Evolutionary conservation across 2,888 invertebrate genomes (phyloP), one percentile per base, ranked within the genome.

Genomic region (Yponomeuta evonymella): DNA sequence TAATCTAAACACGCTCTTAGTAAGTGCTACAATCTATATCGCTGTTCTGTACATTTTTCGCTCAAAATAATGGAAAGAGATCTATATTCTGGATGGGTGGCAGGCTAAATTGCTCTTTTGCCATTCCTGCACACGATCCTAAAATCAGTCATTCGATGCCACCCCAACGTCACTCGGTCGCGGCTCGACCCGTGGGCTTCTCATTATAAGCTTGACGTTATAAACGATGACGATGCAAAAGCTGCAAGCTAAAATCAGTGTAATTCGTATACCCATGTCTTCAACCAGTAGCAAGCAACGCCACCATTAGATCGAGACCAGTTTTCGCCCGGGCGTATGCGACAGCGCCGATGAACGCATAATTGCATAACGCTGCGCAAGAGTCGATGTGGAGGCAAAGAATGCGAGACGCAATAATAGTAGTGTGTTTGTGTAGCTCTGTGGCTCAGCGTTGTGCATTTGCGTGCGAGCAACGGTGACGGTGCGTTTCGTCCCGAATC

Each of bases 321-420:
- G 51, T 58, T 58, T 58, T 58, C 51, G 12, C 43, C 51, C 15
- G 51, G 51, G 51, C 51, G 51, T 58, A 15, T 58, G 51, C 15
- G 51, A 58, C 51, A 58, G 51, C 51, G 51, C 51, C 51, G 51
- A 58, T 58, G 51, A 58, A 58, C 51, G 51, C 51, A 58, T 58
- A 58, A 58, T 58, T 58, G 51, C 51, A 58, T 58, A 58, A 58
- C 51, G 51, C 51, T 58, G 51, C 51, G 51, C 51, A 58, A 58
- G 51, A 58, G 51, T 58, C 51, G 51, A 58, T 58, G 51, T 58
- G 51, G 51, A 58, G 51, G 51, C 51, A 58, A 58, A 15, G 51
- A 58, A 58, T 58, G 51, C 2, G 51, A 58, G 51, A 58, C 51
- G 51, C 51, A 58, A 58, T 58, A 58, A 58, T 58, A 58, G 15